A percentile compares a stretch with the other conserved stretches of the same genome.
Conservation (phyloP, 2,113 vertebrate genomes). For the Recurvirostra avosetta region DNA sequence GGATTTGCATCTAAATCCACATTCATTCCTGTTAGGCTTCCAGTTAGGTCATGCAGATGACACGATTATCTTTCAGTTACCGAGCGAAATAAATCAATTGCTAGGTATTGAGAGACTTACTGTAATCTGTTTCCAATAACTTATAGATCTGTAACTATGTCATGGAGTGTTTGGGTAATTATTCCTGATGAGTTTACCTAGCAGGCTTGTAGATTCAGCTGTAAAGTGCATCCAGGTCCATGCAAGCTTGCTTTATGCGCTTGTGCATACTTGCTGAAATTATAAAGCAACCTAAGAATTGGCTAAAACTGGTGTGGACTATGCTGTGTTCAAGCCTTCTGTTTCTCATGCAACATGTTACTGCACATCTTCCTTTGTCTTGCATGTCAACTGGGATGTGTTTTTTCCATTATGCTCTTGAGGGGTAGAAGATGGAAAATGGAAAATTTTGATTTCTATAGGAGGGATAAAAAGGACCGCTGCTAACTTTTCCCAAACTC, state of each 20-base stretch:
- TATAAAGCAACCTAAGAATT: background rate
- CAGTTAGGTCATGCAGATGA: background rate
- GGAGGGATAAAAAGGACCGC: background rate
- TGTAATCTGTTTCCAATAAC: background rate
- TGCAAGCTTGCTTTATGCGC: background rate
- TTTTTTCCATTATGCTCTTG: background rate
- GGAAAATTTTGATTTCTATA: background rate
- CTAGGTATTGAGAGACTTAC: background rate
- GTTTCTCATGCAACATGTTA: background rate
- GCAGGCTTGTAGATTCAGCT: background rate
- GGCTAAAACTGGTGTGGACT: background rate
- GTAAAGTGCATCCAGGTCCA: background rate
- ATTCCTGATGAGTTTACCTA: background rate
- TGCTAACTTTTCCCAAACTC: background rate
- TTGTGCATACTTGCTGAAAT: background rate
- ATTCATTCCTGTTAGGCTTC: background rate
- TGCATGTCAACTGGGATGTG: background rate
- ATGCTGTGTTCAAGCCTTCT: background rate
- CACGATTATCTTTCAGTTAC: background rate
- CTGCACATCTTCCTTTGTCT: background rate
- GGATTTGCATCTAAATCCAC: slow-evolving; percentile 2
- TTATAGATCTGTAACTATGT: background rate
- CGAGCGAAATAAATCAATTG: background rate
- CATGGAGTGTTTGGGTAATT: background rate
- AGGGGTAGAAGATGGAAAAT: background rate